A percentile compares a stretch with the other conserved stretches of the same genome.
These are phyloP conservation scores for Sebastes vulpes DNA, from an alignment of 2,797 vertebrate genomes.

Conservation along the genomic window DNA sequence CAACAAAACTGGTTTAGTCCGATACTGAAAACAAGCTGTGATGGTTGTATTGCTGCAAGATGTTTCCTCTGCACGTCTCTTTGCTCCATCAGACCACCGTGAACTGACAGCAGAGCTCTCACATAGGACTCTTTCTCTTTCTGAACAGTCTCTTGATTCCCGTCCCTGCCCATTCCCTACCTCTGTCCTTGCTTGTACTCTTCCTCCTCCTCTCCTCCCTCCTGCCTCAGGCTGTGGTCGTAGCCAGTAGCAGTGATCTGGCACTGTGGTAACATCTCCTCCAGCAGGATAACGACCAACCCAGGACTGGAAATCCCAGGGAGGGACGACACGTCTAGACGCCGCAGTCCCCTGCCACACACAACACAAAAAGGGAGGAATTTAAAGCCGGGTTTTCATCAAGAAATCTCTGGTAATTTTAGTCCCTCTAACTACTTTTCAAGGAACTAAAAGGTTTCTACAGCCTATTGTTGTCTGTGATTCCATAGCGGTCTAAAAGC, in stretches of 20 bases:
- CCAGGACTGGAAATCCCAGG: constrained; percentile 79
- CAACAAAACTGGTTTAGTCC: neutral
- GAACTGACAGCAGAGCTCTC: neutral
- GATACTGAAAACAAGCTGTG: neutral
- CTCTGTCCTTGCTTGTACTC: constrained; percentile 1
- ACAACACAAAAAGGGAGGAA: neutral
- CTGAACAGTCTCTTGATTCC: neutral
- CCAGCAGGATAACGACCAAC: constrained; percentile 87
- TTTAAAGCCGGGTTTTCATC: neutral
- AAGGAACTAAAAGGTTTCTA: no score
- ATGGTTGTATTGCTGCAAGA: neutral
- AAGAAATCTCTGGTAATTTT: fast-evolving
- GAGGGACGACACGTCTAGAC: constrained; percentile 87
- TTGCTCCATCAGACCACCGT: neutral
- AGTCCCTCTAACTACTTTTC: fast-evolving
- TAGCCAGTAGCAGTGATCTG: constrained; percentile 79
- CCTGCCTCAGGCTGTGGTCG: constrained; percentile 47
- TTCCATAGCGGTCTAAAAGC: no score
- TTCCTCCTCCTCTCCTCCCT: neutral
- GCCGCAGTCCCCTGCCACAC: constrained; percentile 82
- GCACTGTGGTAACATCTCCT: constrained; percentile 91
- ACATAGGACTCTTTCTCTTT: neutral
- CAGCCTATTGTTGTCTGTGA: no score
- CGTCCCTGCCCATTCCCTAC: neutral
- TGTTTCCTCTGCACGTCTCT: neutral